phyloP scores from a whole-genome alignment of 1,140 invertebrate genomes.

The Drosophila triauraria region DNA sequence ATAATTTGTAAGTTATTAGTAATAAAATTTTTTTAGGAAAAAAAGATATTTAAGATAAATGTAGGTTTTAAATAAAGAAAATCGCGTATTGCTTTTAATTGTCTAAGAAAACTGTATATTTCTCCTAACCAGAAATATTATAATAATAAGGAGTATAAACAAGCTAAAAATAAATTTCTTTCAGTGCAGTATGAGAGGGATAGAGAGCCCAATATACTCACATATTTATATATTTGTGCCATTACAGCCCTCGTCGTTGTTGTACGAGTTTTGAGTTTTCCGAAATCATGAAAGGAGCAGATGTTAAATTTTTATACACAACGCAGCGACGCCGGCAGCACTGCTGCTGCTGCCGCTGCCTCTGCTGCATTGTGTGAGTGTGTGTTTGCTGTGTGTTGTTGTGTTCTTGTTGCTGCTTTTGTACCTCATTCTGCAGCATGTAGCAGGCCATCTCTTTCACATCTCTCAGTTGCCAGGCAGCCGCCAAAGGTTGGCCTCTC shows the following conservation, averaged over 20 bases:
- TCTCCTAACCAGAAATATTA: too few species aligned
- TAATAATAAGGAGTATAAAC: too few species aligned
- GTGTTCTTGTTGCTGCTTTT: constrained; percentile 35
- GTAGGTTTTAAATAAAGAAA: too few species aligned
- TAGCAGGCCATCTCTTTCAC: constrained; percentile 22
- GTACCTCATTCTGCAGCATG: constrained; percentile 53
- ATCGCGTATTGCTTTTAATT: too few species aligned
- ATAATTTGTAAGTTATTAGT: too few species aligned
- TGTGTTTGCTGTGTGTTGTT: constrained; percentile 1
- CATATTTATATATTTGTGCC: constrained; percentile 68
- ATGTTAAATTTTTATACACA: constrained; percentile 85
- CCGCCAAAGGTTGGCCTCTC: constrained; percentile 31
- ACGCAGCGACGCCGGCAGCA: constrained; percentile 35
- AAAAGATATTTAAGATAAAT: too few species aligned
- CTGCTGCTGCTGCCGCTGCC: constrained; percentile 63
- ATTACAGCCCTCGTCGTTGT: constrained; percentile 69
- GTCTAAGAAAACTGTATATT: too few species aligned
- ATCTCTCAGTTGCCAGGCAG: constrained; percentile 52
- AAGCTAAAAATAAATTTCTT: background rate
- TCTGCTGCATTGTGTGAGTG: constrained; percentile 26
- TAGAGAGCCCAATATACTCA: constrained; percentile 36
- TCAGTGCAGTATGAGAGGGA: constrained; percentile 13
- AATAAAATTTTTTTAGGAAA: too few species aligned
- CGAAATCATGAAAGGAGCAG: constrained; percentile 85
- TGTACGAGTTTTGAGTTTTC: constrained; percentile 84